These are phyloP conservation scores for Pangasius mekongensis DNA, from an alignment of 2,797 vertebrate genomes.

Conservation along the genomic window DNA sequence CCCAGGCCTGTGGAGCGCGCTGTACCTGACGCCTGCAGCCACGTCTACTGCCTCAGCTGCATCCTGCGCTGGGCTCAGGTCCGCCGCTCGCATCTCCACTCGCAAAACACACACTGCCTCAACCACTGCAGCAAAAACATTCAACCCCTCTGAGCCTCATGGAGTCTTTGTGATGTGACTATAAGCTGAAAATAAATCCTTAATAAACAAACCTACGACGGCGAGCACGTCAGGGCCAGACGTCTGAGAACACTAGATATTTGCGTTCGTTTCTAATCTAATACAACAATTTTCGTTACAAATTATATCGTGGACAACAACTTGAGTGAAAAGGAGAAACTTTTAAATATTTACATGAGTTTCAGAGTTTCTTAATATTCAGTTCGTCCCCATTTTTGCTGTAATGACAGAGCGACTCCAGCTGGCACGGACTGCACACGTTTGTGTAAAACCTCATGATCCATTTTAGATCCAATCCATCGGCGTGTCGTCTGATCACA, in stretches of 20 bases:
- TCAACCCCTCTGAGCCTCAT: neutral
- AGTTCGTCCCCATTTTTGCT: neutral
- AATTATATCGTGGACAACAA: neutral
- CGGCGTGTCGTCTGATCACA: neutral
- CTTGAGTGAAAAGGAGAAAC: neutral
- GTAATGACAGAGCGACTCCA: neutral
- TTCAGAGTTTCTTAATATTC: neutral
- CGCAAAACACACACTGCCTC: neutral
- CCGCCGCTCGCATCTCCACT: slow-evolving; percentile 50
- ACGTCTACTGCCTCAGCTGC: slow-evolving; percentile 91
- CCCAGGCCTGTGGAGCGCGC: slow-evolving; percentile 82
- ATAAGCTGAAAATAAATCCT: no score
- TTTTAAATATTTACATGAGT: neutral
- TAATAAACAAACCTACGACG: no score
- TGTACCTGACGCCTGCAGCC: slow-evolving; percentile 90
- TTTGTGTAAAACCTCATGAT: neutral
- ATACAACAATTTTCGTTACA: no score
- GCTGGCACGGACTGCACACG: neutral
- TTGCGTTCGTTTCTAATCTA: no score
- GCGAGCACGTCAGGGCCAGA: no score
- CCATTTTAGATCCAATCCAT: neutral
- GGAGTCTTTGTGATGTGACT: neutral
- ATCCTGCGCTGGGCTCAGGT: slow-evolving; percentile 97
- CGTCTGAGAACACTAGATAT: no score
- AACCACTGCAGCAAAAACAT: neutral